Evolutionary conservation across 1,140 invertebrate species (phyloP).

Genomic region (Paraescarpia echinospica): DNA sequence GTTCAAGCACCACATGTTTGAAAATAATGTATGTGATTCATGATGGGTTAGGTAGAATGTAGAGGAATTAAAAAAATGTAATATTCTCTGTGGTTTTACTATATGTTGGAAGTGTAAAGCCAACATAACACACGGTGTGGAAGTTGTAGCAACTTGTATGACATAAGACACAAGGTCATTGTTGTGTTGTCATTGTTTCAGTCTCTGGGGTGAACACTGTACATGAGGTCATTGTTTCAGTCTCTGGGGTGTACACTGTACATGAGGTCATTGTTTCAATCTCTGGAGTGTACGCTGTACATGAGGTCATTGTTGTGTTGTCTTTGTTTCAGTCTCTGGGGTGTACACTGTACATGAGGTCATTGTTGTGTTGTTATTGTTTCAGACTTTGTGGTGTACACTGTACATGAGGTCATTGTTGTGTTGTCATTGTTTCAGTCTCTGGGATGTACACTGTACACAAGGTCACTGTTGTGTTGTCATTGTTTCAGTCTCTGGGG

Average conservation of each 20-base stretch:
- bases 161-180: neutral
- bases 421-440: conserved; percentile 66
- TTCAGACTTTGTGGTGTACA: conserved; percentile 82
- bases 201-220: conserved; percentile 84
- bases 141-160: no score
- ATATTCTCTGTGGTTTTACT: no score
- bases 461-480: conserved; percentile 62
- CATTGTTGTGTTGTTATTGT: conserved; percentile 34
- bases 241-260: no score
- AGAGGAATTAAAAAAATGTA: no score
- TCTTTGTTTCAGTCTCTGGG: conserved; percentile 74
- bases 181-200: conserved; percentile 58
- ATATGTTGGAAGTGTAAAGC: no score
- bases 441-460: conserved; percentile 82
- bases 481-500: conserved; percentile 74
- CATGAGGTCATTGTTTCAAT: conserved; percentile 63
- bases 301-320: conserved; percentile 29
- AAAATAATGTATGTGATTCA: no score
- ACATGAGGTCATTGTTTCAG: no score
- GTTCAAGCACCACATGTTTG: no score
- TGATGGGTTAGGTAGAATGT: no score
- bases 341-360: conserved; percentile 70
- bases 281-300: conserved; percentile 81
- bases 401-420: conserved; percentile 62
- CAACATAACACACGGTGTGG: no score